Base-by-base conservation (phyloP, 1,140 invertebrate genomes). In the Trichogramma pretiosum region DNA sequence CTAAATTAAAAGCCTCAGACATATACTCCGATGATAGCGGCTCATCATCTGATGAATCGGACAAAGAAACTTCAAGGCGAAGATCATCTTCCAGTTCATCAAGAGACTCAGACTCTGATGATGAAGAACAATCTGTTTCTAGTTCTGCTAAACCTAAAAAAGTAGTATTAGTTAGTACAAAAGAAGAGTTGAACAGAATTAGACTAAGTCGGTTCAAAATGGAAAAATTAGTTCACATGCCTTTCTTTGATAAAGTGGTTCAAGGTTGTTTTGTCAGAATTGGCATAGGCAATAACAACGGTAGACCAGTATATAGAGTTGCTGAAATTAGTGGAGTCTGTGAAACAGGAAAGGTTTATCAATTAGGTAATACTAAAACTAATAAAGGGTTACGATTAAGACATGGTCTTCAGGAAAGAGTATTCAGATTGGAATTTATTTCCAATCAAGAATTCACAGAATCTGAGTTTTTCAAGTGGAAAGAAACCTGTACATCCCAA, bases 361-460 rank as follows among this genome's bases (percentile, higher is more conserved):
- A 88, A 52, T 72, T 99, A 17, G 89, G 89, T 13, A 81, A 74
- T 46, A 94, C 92, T 5, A 77, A 87, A 54, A 99, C 96, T 3
- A 98, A 99, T 72, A 96, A 96, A 61, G 83, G 83, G 0, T 63
- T 85, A 2, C 78, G 77, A 49, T 62, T 80, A 28, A 79, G 89
- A 34, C 92, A 97, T 66, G 94, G 92, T 0, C 77, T 79, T 0
- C 87, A 95, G 51, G 92, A 96, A 65, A 74, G 91, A 22, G 91
- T 96, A 1, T 98, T 97, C 64, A 72, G 94, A 23, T 72, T 99
- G 41, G 93, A 98, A 66, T 98, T 96, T 67, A 88, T 99, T n/a
- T 97, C 93, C 4, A 99, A 99, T 77, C 84, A 89, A 62, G 88
- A 93, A 59, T 98, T 98, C 62, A 85, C 87, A 0, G 89, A 96